A percentile compares a stretch with the other conserved stretches of the same genome.
phyloP scores from a whole-genome alignment of 2,888 invertebrate species.

The Rotaria magnacalcarata region DNA sequence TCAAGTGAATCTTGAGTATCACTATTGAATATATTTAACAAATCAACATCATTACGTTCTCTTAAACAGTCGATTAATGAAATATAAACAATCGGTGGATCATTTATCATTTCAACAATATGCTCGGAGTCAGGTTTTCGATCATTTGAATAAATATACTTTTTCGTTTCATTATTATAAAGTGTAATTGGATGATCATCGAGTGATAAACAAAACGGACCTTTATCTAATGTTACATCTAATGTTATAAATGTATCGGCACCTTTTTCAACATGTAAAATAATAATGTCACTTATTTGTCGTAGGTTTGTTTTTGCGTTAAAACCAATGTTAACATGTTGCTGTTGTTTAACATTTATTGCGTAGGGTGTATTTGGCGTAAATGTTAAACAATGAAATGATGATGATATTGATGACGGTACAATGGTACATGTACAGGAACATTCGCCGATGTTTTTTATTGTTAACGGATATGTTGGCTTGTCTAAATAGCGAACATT shows the following conservation, averaged over 20 bases:
- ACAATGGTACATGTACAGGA: neutral
- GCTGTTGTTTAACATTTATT: neutral
- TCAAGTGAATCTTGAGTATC: conserved; percentile 15
- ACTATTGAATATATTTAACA: neutral
- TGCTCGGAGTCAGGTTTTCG: neutral
- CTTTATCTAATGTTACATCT: conserved; percentile 5
- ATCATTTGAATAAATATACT: neutral
- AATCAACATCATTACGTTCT: neutral
- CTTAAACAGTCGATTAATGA: neutral
- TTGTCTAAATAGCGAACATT: neutral
- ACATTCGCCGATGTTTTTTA: conserved; percentile 33
- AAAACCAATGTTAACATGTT: neutral
- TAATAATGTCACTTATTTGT: neutral
- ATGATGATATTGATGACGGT: neutral
- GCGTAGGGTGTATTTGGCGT: neutral
- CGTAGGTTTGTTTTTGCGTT: neutral
- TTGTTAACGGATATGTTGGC: neutral
- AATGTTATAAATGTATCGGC: conserved; percentile 35
- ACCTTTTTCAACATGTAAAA: conserved; percentile 32
- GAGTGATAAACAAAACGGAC: conserved; percentile 30
- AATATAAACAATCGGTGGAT: neutral
- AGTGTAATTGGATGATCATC: neutral
- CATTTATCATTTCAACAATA: conserved; percentile 7
- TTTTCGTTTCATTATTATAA: neutral
- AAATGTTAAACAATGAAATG: neutral